Evolutionary conservation across 2,888 invertebrate species (phyloP), one percentile per base, ranked within the genome.

Genomic region (Epirrhoe tristata): DNA sequence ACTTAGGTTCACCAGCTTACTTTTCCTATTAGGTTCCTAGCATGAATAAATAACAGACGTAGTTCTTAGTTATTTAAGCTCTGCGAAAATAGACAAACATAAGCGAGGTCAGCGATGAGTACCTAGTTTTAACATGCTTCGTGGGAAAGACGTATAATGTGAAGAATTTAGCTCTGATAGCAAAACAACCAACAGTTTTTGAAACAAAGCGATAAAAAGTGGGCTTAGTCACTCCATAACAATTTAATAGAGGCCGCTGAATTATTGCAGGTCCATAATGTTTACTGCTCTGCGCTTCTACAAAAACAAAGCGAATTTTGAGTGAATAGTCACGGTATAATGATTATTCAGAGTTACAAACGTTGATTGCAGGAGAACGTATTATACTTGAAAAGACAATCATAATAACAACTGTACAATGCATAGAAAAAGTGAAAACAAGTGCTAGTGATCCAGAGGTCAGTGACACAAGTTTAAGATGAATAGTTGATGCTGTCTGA

Each of bases 401-500:
- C 39, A 43, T 12, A 43, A 43, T 54, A 14, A n/a, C 8, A 53
- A 43, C 31, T 48, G 39, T 14, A 53, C 31, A 57, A 53, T 63
- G 60, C 32, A 32, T 53, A 7, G 12, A 17, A 57, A 53, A 63
- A 64, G 63, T 67, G 58, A 50, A 64, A 51, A 31, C 10, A 39
- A 57, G 48, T 54, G 58, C 46, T 16, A 17, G 58, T 16, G 58
- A 50, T 50, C 39, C 50, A 58, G 32, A 53, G 52, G 43, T 43
- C 39, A 43, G 39, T 43, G 8, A 39, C 34, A 14, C n/a, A 57
- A 52, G 34, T 6, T 77, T 64, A 69, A 72, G 73, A 78, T 80
- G 80, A 70, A 74, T 77, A 87, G 87, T 86, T 86, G 87, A 87
- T 86, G 80, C 80, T 74, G 70, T 75, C 68, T 64, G 71, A 69